Evolutionary conservation across 2,888 invertebrate genomes (phyloP).

Genomic region (Dromius quadrimaculatus): DNA sequence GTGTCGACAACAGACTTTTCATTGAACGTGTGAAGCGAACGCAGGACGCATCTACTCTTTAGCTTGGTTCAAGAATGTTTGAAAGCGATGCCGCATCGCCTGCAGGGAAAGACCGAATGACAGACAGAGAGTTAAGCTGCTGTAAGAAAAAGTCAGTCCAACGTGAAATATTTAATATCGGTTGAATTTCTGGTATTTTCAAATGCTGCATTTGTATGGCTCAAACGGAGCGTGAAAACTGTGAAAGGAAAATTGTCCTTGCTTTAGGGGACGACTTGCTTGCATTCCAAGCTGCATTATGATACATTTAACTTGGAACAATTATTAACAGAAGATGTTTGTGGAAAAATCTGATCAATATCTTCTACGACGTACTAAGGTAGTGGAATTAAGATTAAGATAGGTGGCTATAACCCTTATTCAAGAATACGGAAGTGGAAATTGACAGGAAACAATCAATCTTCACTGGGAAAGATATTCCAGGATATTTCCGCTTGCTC

Average conservation of each 20-base stretch:
- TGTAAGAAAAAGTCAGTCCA: constrained; percentile 40
- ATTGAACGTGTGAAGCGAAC: constrained; percentile 42
- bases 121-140: constrained; percentile 18
- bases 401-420: too few relatives aligned
- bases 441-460: constrained; percentile 35
- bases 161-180: constrained; percentile 51
- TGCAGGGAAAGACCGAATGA: constrained; percentile 2
- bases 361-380: too few relatives aligned
- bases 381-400: too few relatives aligned
- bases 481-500: constrained; percentile 14
- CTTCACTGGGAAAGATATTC: constrained; percentile 22
- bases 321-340: too few relatives aligned
- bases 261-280: not conserved
- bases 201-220: constrained; percentile 40
- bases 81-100: constrained; percentile 9
- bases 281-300: constrained; percentile 15
- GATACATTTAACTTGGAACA: too few relatives aligned
- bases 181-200: constrained; percentile 48
- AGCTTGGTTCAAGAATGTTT: not conserved
- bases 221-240: constrained; percentile 47
- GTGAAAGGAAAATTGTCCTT: constrained; percentile 30
- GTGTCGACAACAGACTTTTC: constrained; percentile 54
- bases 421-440: constrained; percentile 24
- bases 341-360: too few relatives aligned
- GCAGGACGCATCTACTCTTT: not conserved